Conservation (phyloP, 2,113 vertebrate genomes). For the Epinephelus lanceolatus region DNA sequence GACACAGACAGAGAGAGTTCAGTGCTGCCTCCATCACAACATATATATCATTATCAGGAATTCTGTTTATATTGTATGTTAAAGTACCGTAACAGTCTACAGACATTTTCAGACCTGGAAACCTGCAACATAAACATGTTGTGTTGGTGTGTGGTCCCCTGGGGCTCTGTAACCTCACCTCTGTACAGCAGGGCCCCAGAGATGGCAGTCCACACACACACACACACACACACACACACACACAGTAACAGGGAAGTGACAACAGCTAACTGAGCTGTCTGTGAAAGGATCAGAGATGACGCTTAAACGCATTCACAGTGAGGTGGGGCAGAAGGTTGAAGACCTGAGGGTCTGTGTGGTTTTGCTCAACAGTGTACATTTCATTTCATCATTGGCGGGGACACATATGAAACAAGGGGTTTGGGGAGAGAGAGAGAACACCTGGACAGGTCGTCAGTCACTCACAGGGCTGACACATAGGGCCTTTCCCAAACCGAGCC, state of each 20-base stretch:
- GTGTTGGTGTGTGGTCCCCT: slow-evolving; percentile 20
- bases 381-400: too few relatives aligned
- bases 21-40: slow-evolving; percentile 1
- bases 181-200: slow-evolving; percentile 8
- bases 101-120: slow-evolving; percentile 12
- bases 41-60: neutral
- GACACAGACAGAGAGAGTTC: slow-evolving; percentile 34
- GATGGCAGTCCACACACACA: slow-evolving; percentile 9
- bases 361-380: too few relatives aligned
- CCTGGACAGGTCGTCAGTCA: too few relatives aligned
- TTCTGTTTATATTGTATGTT: neutral
- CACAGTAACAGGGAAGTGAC: slow-evolving; percentile 16
- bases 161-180: slow-evolving; percentile 12
- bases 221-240: neutral
- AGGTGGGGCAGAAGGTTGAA: too few relatives aligned
- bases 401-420: too few relatives aligned
- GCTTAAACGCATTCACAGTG: neutral
- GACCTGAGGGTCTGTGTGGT: too few relatives aligned
- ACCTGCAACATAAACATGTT: slow-evolving; percentile 53
- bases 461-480: too few relatives aligned
- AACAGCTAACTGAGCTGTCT: slow-evolving; percentile 1
- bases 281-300: neutral
- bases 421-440: too few relatives aligned
- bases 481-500: too few relatives aligned
- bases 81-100: neutral